Evolutionary conservation across 2,888 invertebrate species (phyloP).

Genomic region (Panzeria rudis): DNA sequence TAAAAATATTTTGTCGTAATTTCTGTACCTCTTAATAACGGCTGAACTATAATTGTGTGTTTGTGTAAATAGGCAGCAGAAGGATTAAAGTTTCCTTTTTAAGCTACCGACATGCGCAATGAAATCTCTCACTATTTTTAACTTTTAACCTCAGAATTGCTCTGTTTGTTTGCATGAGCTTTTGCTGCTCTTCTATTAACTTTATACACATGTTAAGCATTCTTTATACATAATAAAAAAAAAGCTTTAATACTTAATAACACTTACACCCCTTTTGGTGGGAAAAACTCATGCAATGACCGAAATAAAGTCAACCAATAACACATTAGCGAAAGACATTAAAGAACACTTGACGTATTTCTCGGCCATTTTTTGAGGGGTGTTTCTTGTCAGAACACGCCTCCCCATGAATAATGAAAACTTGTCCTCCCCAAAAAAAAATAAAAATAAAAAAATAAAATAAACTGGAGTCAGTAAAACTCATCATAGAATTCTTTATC

Average conservation of each 20-base stretch:
- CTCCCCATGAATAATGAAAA: slow-evolving; percentile 81
- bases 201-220: background rate
- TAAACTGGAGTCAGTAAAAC: slow-evolving; percentile 81
- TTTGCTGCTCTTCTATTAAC: slow-evolving; percentile 28
- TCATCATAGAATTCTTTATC: slow-evolving; percentile 84
- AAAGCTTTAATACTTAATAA: slow-evolving; percentile 52
- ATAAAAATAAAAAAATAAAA: slow-evolving; percentile 20
- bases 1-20: slow-evolving; percentile 18
- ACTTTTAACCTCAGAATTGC: background rate
- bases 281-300: background rate
- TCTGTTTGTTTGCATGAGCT: slow-evolving; percentile 28
- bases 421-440: slow-evolving; percentile 78
- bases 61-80: slow-evolving; percentile 3
- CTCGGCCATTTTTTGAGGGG: slow-evolving; percentile 78
- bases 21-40: slow-evolving; percentile 19
- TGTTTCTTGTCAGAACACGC: slow-evolving; percentile 76
- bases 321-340: slow-evolving; percentile 22
- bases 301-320: slow-evolving; percentile 58
- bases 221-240: slow-evolving; percentile 34
- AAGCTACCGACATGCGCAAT: slow-evolving; percentile 36
- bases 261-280: slow-evolving; percentile 61
- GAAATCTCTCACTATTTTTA: background rate
- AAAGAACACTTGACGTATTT: slow-evolving; percentile 40
- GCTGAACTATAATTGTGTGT: background rate
- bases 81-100: slow-evolving; percentile 1